Evolutionary conservation across 2,888 invertebrate genomes (phyloP), one percentile per base, ranked within the genome.

Genomic region (Candidula unifasciata): DNA sequence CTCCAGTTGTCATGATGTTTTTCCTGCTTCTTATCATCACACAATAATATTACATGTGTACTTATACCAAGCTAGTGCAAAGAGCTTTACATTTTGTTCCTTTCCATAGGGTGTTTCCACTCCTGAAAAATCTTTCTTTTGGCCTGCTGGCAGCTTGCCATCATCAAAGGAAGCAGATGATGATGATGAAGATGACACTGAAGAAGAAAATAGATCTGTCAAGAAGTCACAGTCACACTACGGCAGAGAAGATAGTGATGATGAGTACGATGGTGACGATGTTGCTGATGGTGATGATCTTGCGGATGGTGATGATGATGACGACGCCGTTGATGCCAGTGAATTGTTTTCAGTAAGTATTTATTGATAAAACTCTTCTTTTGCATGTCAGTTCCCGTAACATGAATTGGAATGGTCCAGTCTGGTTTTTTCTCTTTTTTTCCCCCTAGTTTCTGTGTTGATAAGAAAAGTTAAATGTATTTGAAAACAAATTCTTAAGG

Each of bases 101-200:
- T 44, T 27, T 91, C 86, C 86, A 74, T 86, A 94, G 89, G 93
- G 94, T 1, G 89, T 95, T 0, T 86, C 90, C 57, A 91, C 93
- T 74, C 95, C 96, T 5, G 92, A 92, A 90, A 95, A 95, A 93
- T 94, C 90, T 86, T 96, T 93, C 95, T 96, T 94, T 91, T 95
- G 94, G 95, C 95, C 94, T 86, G 93, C 92, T 82, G 86, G 88
- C 33, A 85, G 88, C 60, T 79, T 89, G 60, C 91, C 91, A 10
- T 82, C 85, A 8, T 88, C 88, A 33, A 85, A 85, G 54, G 66
- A 85, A 8, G 44, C 35, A 10, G 44, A 37, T 66, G 69, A 16
- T 54, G 73, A 71, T 10, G 80, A 76, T 18, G 87, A 90, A 44
- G 88, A 89, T 13, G 83, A 71, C 24, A 84, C 82, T 60, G 88